Evolutionary conservation across 2,888 invertebrate genomes (phyloP), one percentile per base, ranked within the genome.

Genomic region (Blastobasis lacticolella): DNA sequence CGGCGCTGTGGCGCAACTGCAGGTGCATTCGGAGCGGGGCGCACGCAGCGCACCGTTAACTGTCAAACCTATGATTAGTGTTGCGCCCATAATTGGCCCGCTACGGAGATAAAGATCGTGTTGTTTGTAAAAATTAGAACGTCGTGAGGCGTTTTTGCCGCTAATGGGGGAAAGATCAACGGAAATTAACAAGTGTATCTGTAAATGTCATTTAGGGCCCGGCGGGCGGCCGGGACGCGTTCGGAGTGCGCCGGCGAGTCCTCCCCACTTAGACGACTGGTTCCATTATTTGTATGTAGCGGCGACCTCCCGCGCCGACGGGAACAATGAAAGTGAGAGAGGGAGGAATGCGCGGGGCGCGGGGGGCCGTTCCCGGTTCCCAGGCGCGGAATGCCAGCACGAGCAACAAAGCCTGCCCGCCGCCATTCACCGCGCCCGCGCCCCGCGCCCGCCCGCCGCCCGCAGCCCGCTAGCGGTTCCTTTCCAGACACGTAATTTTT

Each of bases 301-400:
- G 75, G 79, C 86, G 86, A 86, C 87, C 86, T 85, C 84, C 87
- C 86, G 85, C 81, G 69, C 84, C 75, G 84, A 76, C 69, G 74
- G 80, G 85, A 83, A 87, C 87, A 87, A 87, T 86, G 86, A 86
- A 83, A 86, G 87, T 87, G 87, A 85, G 86, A 82, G 85, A 84
- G 81, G 81, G 78, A 79, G 78, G 83, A 87, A 86, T 85, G 84
- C 84, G 73, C 72, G 59, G 71, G 73, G 75, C 76, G 78, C 70
- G 62, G 68, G 63, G 61, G 62, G 64, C 70, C 62, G 81, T 69
- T 81, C 86, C 85, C 83, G 79, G 85, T 85, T 85, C 86, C 86
- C 87, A 87, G 84, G 85, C 85, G 76, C 82, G 87, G 87, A 87
- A 87, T 87, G 84, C 84, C 83, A 84, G 81, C 76, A 75, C 80